phyloP scores from a whole-genome alignment of 2,888 invertebrate species.

The Protonemura montana region DNA sequence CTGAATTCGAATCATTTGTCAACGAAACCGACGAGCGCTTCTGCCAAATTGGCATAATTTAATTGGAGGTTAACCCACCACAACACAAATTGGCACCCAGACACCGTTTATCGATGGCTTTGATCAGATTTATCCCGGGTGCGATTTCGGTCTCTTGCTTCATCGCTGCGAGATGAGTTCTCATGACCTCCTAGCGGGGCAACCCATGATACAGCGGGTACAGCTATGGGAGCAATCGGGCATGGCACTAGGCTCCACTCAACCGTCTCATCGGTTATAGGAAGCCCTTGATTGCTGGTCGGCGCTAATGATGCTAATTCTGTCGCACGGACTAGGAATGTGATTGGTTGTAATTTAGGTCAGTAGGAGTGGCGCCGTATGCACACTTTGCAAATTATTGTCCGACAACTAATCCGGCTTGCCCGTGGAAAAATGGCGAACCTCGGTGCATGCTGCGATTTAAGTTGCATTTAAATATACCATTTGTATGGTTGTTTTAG shows the following conservation, averaged over 20 bases:
- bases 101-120: neutral
- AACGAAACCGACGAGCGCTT: neutral
- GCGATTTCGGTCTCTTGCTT: neutral
- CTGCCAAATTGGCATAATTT: neutral
- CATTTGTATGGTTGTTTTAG: neutral
- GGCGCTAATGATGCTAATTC: slow-evolving; percentile 16
- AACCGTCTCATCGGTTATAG: neutral
- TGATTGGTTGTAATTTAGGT: slow-evolving; percentile 42
- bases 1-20: no score
- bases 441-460: neutral
- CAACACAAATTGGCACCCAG: neutral
- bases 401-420: neutral
- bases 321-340: slow-evolving; percentile 8
- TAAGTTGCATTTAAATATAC: neutral
- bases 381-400: slow-evolving; percentile 31
- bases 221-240: neutral
- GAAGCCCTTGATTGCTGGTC: neutral
- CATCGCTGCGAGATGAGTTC: neutral
- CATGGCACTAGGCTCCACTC: neutral
- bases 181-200: neutral
- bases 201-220: no score
- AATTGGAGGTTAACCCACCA: neutral
- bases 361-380: slow-evolving; percentile 25
- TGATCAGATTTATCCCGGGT: neutral
- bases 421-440: neutral